These are phyloP conservation scores for Metaphire vulgaris DNA, from an alignment of 1,140 invertebrate genomes.

Conservation along the genomic window DNA sequence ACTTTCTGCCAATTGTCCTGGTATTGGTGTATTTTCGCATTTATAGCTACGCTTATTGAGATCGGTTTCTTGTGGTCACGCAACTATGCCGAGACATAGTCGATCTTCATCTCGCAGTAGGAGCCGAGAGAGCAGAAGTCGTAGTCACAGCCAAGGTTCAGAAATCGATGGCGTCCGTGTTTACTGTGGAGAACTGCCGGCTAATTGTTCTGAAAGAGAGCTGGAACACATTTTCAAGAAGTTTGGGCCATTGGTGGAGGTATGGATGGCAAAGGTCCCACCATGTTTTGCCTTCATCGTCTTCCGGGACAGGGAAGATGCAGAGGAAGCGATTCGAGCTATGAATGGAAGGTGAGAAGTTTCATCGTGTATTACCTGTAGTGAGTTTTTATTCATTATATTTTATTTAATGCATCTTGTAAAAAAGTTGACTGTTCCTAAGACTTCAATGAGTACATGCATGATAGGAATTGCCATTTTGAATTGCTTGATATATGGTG, in stretches of 20 bases:
- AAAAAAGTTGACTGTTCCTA: too few species aligned
- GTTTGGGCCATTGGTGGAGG: slow-evolving; percentile 48
- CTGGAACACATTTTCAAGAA: slow-evolving; percentile 45
- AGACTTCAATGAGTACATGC: too few species aligned
- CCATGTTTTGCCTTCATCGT: slow-evolving; percentile 53
- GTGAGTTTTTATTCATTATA: slow-evolving; percentile 7
- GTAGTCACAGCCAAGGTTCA: background rate
- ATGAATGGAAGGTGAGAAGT: slow-evolving; percentile 52
- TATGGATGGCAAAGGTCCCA: slow-evolving; percentile 50
- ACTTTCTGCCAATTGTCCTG: too few species aligned
- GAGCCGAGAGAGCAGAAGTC: slow-evolving; percentile 8
- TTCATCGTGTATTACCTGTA: too few species aligned
- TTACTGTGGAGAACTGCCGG: background rate
- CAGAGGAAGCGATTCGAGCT: slow-evolving; percentile 42
- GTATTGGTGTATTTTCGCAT: too few species aligned
- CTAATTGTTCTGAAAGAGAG: slow-evolving; percentile 41
- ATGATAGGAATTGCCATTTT: too few species aligned
- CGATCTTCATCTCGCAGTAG: background rate
- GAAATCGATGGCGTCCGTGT: background rate
- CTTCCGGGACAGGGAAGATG: slow-evolving; percentile 47
- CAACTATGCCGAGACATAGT: background rate
- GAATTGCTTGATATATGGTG: too few species aligned
- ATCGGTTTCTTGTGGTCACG: too few species aligned
- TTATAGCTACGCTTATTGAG: too few species aligned
- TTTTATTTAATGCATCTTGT: too few species aligned